Evolutionary conservation across 2,113 vertebrate genomes (phyloP).

Genomic region (Sphaerodactylus townsendi): DNA sequence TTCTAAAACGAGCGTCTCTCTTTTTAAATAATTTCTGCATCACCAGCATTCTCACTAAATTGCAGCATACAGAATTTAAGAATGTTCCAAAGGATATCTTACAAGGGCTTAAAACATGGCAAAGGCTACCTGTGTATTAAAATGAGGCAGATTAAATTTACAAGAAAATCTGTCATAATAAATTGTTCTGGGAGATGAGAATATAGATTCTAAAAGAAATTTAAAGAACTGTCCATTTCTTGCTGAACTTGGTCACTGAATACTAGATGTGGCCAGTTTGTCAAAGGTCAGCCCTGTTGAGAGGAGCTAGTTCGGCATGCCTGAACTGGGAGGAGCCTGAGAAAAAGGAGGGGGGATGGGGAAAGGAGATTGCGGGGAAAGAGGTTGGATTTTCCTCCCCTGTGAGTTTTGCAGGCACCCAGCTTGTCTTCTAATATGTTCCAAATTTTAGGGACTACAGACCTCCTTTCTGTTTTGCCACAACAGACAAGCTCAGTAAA

Average conservation of each 20-base stretch:
- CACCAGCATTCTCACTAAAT: neutral
- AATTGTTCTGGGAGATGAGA: neutral
- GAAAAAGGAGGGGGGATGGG: too few species aligned
- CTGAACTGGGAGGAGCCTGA: too few species aligned
- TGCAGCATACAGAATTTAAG: neutral
- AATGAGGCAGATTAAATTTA: neutral
- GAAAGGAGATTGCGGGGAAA: too few species aligned
- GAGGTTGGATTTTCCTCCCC: too few species aligned
- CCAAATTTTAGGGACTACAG: too few species aligned
- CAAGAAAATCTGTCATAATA: neutral
- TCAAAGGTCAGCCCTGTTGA: neutral
- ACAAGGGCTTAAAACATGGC: neutral
- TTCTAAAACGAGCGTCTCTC: neutral
- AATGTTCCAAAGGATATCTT: neutral
- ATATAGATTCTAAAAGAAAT: neutral
- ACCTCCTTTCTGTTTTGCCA: too few species aligned
- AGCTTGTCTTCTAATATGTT: too few species aligned
- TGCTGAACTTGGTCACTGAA: neutral
- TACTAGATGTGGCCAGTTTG: neutral
- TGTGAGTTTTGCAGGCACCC: too few species aligned
- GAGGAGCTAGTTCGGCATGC: too few species aligned
- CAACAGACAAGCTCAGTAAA: too few species aligned
- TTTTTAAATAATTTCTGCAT: neutral
- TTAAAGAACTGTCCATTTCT: neutral
- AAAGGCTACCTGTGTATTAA: neutral